Evolutionary conservation across 1,140 invertebrate species (phyloP).

Genomic region (Oryctes rhinoceros): DNA sequence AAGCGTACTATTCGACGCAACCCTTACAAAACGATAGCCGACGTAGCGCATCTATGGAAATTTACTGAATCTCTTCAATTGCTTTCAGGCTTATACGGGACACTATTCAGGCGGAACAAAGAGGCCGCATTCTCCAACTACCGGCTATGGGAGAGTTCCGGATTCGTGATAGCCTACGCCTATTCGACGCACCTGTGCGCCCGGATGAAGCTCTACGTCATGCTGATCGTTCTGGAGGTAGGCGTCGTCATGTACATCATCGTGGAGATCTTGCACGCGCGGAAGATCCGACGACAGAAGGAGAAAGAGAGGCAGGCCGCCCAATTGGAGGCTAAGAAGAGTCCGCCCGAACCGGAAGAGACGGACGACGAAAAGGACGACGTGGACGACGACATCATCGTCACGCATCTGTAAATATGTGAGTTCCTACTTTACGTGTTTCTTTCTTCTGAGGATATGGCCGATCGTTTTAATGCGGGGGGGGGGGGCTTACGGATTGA

Average conservation of each 20-base stretch:
- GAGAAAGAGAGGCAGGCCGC: slow-evolving; percentile 76
- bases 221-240: slow-evolving; percentile 79
- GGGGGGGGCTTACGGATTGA: no score
- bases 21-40: background rate
- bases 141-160: slow-evolving; percentile 92
- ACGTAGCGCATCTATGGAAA: background rate
- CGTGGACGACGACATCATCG: slow-evolving; percentile 84
- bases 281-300: slow-evolving; percentile 74
- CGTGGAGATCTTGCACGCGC: slow-evolving; percentile 83
- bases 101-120: slow-evolving; percentile 89
- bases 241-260: slow-evolving; percentile 83
- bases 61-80: background rate
- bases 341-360: slow-evolving; percentile 60
- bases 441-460: no score
- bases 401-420: slow-evolving; percentile 76
- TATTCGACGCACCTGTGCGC: slow-evolving; percentile 89
- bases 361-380: slow-evolving; percentile 82
- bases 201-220: slow-evolving; percentile 88
- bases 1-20: no score
- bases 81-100: slow-evolving; percentile 85
- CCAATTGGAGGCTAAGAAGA: slow-evolving; percentile 65
- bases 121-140: slow-evolving; percentile 97
- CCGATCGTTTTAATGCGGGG: no score
- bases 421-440: background rate
- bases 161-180: slow-evolving; percentile 91